Evolutionary conservation across 2,113 vertebrate genomes (phyloP), one percentile per base, ranked within the genome.

Genomic region (Lates calcarifer): DNA sequence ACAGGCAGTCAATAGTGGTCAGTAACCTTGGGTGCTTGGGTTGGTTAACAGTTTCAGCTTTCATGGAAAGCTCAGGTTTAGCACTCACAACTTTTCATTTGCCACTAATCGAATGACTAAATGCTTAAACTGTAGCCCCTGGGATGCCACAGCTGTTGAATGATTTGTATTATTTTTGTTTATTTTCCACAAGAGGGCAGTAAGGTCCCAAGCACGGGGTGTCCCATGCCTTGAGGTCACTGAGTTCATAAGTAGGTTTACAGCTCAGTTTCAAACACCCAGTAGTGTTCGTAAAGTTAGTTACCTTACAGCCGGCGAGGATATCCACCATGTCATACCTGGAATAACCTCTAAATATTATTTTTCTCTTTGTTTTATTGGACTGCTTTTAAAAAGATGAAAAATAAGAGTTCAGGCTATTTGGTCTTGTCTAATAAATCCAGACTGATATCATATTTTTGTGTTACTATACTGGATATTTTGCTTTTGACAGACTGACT

Each of bases 161-260:
- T 31, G 45, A 82, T 68, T 57, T 56, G 20, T 18, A 47, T 47
- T 79, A n/a, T 76, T 73, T 73, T 72, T 41, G 33, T 68, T 81
- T 45, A 24, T 73, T 29, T 62, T 79, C 93, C 93, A 92, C 93
- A 79, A 92, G 92, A 90, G 93, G 93, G 93, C 92, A 93, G 90
- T 91, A 88, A 89, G 29, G 88, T 72, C 86, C 76, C 75, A 64
- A 70, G 61, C 64, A 82, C 63, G 45, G 45, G 18, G 9, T 69
- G 80, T 81, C 77, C 73, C 70, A 20, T 6, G 6, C 28, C 49
- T 17, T 28, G 60, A n/a, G 89, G 84, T 89, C 92, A 92, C 18
- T 76, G 75, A 65, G 92, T 93, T 91, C 89, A 87, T 17, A 3
- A 65, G 56, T 28, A 47, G 73, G 74, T 85, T 81, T 75, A 57